Evolutionary conservation across 2,113 vertebrate species (phyloP), one percentile per base, ranked within the genome.

Genomic region (Cricetomys ansorgei): DNA sequence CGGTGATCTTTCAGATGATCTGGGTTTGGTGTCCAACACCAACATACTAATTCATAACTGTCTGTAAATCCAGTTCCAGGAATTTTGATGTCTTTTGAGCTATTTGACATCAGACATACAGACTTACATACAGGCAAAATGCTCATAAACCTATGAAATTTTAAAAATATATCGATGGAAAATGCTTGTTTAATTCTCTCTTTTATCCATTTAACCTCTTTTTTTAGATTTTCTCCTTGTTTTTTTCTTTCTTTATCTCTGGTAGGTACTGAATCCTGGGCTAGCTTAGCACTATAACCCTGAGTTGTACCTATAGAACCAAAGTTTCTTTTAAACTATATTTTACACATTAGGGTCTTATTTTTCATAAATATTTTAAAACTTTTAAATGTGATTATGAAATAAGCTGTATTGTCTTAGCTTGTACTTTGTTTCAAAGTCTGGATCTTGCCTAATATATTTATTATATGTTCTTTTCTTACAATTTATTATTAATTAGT

Each of bases 201-300:
- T 40, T 59, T 29, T 1, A 8, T 27, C 10, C 2, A 3, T 16
- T 27, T 16, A 1, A 0, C 1, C 55, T 29, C 5, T 9, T 27
- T 25, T 16, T 40, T n/a, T 27, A 59, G 21, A 40, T 31, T 72
- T 93, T 57, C 5, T 59, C 34, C 31, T 2, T 9, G 3, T 77
- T 53, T 77, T 53, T 11, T 1, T 2, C 8, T 3, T 13, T 4
- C 50, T 21, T 53, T 10, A 4, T 79, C 16, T 79, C 5, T 37
- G 9, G 8, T 21, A 53, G 17, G 31, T 34, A 53, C 3, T 53
- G 1, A 80, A 55, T 11, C 2, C 34, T 55, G 10, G 53, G 34
- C 9, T 6, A n/a, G 3, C 1, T 55, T n/a, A 55, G 9, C 9
- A 37, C 34, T 55, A 12, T 27, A 73, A 10, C n/a, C 2, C 40